These are phyloP conservation scores for Bugula neritina DNA, from an alignment of 2,888 invertebrate species.

Conservation along the genomic window DNA sequence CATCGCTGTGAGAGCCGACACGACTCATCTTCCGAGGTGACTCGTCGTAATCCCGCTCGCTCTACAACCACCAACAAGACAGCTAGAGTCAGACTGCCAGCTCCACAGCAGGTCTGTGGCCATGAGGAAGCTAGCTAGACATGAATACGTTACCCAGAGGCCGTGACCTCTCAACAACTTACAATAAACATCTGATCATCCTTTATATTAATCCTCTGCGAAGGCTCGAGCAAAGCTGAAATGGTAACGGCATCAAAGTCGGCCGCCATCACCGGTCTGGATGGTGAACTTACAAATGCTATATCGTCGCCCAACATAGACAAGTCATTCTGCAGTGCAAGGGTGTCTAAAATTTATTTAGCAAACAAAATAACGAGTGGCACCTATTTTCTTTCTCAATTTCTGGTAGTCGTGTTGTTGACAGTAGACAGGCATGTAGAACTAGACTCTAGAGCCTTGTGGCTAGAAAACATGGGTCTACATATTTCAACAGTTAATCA, in stretches of 20 bases:
- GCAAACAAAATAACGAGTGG: background rate
- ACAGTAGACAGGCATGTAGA: too few species aligned
- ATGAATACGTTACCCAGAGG: background rate
- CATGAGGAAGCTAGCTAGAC: background rate
- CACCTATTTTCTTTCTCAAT: too few species aligned
- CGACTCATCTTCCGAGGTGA: slow-evolving; percentile 16
- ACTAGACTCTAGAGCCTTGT: too few species aligned
- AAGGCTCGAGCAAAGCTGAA: slow-evolving; percentile 19
- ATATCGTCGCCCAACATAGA: background rate
- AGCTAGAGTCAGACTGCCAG: background rate
- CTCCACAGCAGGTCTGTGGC: background rate
- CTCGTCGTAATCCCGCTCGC: background rate
- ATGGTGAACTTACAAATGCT: slow-evolving; percentile 1
- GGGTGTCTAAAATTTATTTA: background rate
- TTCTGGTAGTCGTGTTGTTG: too few species aligned
- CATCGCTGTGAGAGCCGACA: background rate
- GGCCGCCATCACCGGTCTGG: background rate
- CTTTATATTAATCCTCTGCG: slow-evolving; percentile 1
- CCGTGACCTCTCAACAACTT: background rate
- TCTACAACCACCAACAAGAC: background rate
- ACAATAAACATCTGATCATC: background rate
- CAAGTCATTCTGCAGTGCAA: background rate
- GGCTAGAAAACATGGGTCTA: too few species aligned
- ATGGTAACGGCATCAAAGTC: background rate
- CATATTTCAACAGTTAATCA: too few species aligned